Conservation (phyloP, 2,888 invertebrate genomes). For the Drosophila flavopinicola region DNA sequence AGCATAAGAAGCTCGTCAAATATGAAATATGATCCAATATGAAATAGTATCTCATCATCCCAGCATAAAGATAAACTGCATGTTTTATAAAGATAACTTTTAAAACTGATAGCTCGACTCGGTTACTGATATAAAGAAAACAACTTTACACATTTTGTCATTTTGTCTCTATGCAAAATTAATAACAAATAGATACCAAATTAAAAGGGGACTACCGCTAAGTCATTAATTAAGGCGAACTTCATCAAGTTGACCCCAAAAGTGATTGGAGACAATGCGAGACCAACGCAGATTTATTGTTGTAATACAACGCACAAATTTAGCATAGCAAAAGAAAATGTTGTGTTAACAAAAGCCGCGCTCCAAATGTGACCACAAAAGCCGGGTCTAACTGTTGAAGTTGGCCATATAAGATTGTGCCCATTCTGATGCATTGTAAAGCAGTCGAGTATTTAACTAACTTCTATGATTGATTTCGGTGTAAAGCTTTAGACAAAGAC, state of each 20-base stretch:
- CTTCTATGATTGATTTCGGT: constrained; percentile 55
- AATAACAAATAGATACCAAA: neutral
- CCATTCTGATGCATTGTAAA: constrained; percentile 18
- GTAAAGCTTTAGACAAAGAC: constrained; percentile 22
- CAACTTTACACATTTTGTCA: no score
- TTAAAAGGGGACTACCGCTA: constrained; percentile 31
- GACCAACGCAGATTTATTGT: constrained; percentile 51
- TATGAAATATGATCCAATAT: no score
- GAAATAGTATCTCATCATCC: no score
- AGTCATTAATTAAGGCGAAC: constrained; percentile 57
- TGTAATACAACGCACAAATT: constrained; percentile 44
- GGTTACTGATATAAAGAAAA: no score
- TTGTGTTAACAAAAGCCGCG: constrained; percentile 22
- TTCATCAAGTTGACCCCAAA: constrained; percentile 61
- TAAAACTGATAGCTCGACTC: no score
- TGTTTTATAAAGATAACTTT: no score
- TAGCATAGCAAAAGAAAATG: constrained; percentile 46
- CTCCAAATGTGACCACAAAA: constrained; percentile 51
- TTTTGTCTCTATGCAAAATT: no score
- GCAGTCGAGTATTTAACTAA: constrained; percentile 13
- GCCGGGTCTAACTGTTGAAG: constrained; percentile 45
- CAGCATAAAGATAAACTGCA: no score
- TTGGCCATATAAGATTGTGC: constrained; percentile 17
- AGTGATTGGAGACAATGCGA: constrained; percentile 48
- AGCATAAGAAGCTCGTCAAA: no score